phyloP scores from a whole-genome alignment of 2,797 vertebrate species.

The Catamblyrhynchus diadema region DNA sequence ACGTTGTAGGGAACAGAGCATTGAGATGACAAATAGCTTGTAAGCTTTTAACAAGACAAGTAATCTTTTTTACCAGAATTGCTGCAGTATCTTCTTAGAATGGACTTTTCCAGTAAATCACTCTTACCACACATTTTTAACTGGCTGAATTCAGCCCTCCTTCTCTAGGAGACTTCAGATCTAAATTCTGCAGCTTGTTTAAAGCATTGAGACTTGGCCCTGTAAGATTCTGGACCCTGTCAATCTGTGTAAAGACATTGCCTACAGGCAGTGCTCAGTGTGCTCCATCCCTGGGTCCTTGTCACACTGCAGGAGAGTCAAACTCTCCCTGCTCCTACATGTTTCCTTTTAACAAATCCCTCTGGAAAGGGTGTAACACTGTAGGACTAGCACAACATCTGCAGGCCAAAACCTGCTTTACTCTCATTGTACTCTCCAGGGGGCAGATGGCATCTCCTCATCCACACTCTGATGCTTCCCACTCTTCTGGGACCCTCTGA shows the following conservation, averaged over 20 bases:
- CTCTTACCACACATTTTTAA: not conserved
- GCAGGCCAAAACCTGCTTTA: not conserved
- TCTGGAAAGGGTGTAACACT: not conserved
- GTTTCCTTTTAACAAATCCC: not conserved
- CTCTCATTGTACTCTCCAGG: not conserved
- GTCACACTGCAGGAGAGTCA: not conserved
- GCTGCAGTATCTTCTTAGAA: not conserved
- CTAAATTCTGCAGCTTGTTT: not conserved
- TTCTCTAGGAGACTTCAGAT: not conserved
- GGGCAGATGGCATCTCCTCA: not conserved
- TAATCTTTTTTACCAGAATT: constrained; percentile 21
- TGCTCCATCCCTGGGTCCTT: not conserved
- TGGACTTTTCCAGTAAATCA: not conserved
- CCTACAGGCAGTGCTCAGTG: not conserved
- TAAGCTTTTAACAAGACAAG: constrained; percentile 38
- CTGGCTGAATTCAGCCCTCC: not conserved
- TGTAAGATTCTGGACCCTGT: not conserved
- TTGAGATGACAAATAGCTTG: constrained; percentile 17
- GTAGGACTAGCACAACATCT: fast-evolving
- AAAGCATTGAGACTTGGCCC: not conserved
- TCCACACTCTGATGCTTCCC: not conserved
- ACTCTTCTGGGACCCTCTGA: not conserved
- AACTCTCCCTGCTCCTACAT: not conserved
- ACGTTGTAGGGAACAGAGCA: not conserved
- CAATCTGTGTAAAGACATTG: not conserved